Evolutionary conservation across 2,888 invertebrate genomes (phyloP).

Genomic region (Monochamus alternatus): DNA sequence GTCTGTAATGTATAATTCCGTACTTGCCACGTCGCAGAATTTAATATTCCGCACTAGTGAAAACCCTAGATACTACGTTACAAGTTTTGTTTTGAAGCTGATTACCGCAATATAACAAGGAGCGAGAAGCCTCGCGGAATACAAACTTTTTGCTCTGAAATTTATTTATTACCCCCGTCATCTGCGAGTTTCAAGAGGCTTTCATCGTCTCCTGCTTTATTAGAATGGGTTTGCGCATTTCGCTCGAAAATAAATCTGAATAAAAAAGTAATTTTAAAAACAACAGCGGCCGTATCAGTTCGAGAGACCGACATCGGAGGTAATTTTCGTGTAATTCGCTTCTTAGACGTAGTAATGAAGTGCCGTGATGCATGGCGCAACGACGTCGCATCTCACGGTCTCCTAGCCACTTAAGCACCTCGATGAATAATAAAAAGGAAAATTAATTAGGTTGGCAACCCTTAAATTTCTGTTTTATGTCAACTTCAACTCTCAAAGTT

Average conservation of each 20-base stretch:
- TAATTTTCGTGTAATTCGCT: conserved; percentile 40
- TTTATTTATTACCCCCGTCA: conserved; percentile 14
- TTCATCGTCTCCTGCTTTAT: conserved; percentile 22
- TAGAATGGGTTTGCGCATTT: conserved; percentile 17
- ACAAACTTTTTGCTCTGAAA: background rate
- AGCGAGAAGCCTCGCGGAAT: conserved; percentile 2
- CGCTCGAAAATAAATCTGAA: conserved; percentile 33
- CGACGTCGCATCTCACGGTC: conserved; percentile 55
- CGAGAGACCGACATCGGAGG: conserved; percentile 30
- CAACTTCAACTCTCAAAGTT: conserved; percentile 30
- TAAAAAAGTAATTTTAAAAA: conserved; percentile 39
- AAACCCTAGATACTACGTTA: background rate
- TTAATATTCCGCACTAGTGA: too few relatives aligned
- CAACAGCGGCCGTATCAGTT: conserved; percentile 37
- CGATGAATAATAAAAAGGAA: conserved; percentile 59
- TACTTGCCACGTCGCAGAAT: too few relatives aligned
- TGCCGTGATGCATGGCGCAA: conserved; percentile 53
- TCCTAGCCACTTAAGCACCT: conserved; percentile 54
- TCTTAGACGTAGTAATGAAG: conserved; percentile 50
- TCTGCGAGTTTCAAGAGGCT: background rate
- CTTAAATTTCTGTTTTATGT: conserved; percentile 54
- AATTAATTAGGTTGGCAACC: conserved; percentile 58
- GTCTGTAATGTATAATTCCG: too few relatives aligned
- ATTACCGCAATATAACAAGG: background rate
- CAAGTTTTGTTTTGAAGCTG: background rate